Evolutionary conservation across 2,888 invertebrate genomes (phyloP).

Genomic region (Andrena fulva): DNA sequence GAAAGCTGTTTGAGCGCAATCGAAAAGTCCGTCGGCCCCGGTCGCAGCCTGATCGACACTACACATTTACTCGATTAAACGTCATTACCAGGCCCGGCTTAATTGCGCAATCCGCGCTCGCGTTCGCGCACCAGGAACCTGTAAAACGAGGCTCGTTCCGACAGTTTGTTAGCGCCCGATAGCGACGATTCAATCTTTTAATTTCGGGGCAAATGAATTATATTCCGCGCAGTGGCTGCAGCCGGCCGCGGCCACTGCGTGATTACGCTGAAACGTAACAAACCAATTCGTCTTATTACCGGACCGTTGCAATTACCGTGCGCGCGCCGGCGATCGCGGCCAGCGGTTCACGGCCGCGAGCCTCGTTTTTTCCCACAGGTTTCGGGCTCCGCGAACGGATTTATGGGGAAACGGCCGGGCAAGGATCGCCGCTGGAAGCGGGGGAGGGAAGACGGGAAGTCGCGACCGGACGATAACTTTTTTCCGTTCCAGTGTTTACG

Average conservation of each 20-base stretch:
- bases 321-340: neutral
- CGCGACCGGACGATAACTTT: conserved; percentile 67
- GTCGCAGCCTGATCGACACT: conserved; percentile 46
- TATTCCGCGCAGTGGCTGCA: conserved; percentile 27
- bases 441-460: conserved; percentile 47
- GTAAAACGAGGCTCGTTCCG: conserved; percentile 54
- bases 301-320: conserved; percentile 40
- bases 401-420: conserved; percentile 48
- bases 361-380: conserved; percentile 45
- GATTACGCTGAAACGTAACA: conserved; percentile 48
- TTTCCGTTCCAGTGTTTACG: conserved; percentile 70
- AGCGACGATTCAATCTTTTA: conserved; percentile 54
- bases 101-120: conserved; percentile 59
- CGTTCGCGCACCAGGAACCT: conserved; percentile 12
- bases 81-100: conserved; percentile 63
- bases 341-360: conserved; percentile 6
- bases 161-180: conserved; percentile 60
- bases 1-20: conserved; percentile 56
- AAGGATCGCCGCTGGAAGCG: conserved; percentile 31
- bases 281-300: conserved; percentile 65
- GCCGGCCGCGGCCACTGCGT: conserved; percentile 5
- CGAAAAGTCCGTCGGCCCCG: conserved; percentile 54
- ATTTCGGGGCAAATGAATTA: conserved; percentile 59
- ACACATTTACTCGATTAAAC: conserved; percentile 65
- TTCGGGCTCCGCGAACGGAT: conserved; percentile 36